A percentile compares a stretch with the other conserved stretches of the same genome.
Conservation (phyloP, 2,888 invertebrate species). For the Epinotia nisella region DNA sequence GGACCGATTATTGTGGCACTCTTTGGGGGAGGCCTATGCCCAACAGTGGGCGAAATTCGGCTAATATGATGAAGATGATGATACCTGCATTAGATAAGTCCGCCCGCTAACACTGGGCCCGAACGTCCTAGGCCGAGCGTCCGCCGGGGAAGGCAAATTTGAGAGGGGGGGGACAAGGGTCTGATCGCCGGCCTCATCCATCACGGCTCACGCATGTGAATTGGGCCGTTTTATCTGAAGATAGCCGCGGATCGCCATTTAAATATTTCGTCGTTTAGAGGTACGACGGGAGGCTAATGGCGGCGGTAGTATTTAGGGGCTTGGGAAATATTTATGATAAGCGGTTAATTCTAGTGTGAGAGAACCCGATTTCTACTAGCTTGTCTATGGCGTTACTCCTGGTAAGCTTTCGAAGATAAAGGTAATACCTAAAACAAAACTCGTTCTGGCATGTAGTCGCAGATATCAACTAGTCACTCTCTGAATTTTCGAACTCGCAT, state of each 20-base stretch:
- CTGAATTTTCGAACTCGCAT: too few species aligned
- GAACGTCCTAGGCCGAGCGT: slow-evolving; percentile 56
- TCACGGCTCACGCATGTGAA: slow-evolving; percentile 85
- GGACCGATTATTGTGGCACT: too few species aligned
- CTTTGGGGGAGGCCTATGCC: too few species aligned
- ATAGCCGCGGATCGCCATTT: slow-evolving; percentile 81
- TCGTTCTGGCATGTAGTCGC: too few species aligned
- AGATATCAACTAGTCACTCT: too few species aligned
- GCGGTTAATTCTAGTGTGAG: slow-evolving; percentile 8
- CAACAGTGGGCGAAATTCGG: too few species aligned
- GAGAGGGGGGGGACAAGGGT: slow-evolving; percentile 78
- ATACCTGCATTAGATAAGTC: not conserved
- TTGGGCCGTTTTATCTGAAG: slow-evolving; percentile 83
- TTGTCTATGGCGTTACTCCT: not conserved
- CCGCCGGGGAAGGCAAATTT: slow-evolving; percentile 76
- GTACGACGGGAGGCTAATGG: slow-evolving; percentile 60
- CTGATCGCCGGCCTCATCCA: slow-evolving; percentile 84
- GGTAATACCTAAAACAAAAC: too few species aligned
- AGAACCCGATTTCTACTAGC: not conserved
- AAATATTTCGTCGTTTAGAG: slow-evolving; percentile 81
- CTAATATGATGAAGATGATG: too few species aligned
- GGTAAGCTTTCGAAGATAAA: not conserved
- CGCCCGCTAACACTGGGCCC: slow-evolving; percentile 29
- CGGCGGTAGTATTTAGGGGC: slow-evolving; percentile 38
- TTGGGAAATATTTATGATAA: slow-evolving; percentile 24